These are phyloP conservation scores for Eristalis arbustorum DNA, from an alignment of 2,888 invertebrate species.

Conservation along the genomic window DNA sequence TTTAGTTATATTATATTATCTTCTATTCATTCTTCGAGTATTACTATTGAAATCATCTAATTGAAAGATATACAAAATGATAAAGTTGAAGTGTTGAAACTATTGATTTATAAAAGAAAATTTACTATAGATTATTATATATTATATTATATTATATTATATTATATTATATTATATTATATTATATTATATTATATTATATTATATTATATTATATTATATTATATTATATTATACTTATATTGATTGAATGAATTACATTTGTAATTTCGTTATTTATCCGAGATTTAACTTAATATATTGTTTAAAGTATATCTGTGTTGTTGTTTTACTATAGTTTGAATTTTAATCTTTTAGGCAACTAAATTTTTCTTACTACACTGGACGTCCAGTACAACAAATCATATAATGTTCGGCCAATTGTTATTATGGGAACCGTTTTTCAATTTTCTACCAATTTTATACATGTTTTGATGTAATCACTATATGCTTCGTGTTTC, in stretches of 20 bases:
- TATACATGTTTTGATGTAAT: too few relatives aligned
- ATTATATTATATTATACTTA: slow-evolving; percentile 63
- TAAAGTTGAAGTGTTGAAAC: slow-evolving; percentile 43
- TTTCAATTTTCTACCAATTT: too few relatives aligned
- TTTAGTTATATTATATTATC: slow-evolving; percentile 1
- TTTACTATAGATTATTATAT: slow-evolving; percentile 61
- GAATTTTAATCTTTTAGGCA: too few relatives aligned
- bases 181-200: too few relatives aligned
- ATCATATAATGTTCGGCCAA: too few relatives aligned
- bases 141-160: slow-evolving; percentile 64
- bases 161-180: too few relatives aligned
- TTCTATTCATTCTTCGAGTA: slow-evolving; percentile 35
- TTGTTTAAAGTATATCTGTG: slow-evolving; percentile 42
- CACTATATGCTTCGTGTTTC: too few relatives aligned
- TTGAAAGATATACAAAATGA: slow-evolving; percentile 36
- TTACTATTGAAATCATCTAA: slow-evolving; percentile 18
- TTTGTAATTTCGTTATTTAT: slow-evolving; percentile 67
- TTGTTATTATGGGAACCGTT: too few relatives aligned
- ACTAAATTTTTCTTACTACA: too few relatives aligned
- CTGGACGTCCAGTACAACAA: too few relatives aligned
- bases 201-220: too few relatives aligned
- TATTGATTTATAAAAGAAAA: slow-evolving; percentile 52
- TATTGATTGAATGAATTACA: slow-evolving; percentile 53
- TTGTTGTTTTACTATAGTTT: not conserved
- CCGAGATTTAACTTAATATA: slow-evolving; percentile 58